Base-by-base conservation (phyloP, 2,888 invertebrate genomes). In the Choristoneura rosaceana region DNA sequence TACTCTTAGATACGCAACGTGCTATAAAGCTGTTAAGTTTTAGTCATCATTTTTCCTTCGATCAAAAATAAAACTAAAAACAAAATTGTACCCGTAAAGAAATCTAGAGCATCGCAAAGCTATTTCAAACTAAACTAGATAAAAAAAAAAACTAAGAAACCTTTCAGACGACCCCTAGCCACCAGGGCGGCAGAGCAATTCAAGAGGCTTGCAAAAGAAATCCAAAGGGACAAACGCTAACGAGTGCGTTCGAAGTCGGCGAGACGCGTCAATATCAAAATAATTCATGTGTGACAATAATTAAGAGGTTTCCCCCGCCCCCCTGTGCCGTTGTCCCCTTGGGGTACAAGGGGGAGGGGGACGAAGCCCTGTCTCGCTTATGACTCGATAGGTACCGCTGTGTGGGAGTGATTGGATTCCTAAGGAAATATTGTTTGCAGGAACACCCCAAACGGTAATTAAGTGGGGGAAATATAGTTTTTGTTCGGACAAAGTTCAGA, bases 261-360 rank as follows among this genome's bases (percentile, higher is more conserved):
- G 76, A 69, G 81, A 78, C 84, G 86, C 89, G 87, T 89, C 91
- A 87, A 90, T 91, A 90, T 87, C 89, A 88, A 91, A 91, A 91
- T 91, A 91, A 91, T 89, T 91, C 91, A 90, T 88, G 92, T 91
- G 90, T 90, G 90, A 91, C 91, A 91, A 92, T 92, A 92, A 92
- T 92, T 92, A 90, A 89, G 90, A 87, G 87, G 84, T 82, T 83
- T 78, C 78, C 77, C 80, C 81, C 80, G 25, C 12, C 12, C 55
- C 55, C 55, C 55, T 25, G 59, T 15, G 10, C 60, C 69, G 61
- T 33, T 76, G 77, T 74, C 82, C 87, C 86, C 82, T 77, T 71
- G 82, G 83, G 82, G 84, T 77, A 75, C 78, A 10, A 34, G 74
- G 74, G 81, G 79, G 78, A 74, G 79, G 81, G 80, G 79, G 69